phyloP scores from a whole-genome alignment of 2,797 vertebrate genomes.

The Apogon talboti region DNA sequence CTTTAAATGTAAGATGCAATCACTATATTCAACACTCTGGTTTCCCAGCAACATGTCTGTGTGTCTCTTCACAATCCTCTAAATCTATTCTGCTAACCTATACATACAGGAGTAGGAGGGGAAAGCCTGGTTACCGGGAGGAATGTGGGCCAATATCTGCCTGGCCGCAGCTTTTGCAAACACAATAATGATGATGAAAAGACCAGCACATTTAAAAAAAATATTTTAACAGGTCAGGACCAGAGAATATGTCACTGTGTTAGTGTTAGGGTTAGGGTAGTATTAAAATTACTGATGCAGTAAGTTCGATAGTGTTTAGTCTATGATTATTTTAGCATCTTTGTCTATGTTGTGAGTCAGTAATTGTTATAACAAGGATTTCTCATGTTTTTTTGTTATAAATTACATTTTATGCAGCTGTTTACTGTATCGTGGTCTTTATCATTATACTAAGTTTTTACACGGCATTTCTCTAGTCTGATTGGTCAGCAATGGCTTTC shows the following conservation, averaged over 20 bases:
- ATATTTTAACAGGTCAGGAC: slow-evolving; percentile 27
- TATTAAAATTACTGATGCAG: slow-evolving; percentile 9
- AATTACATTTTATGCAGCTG: too few relatives aligned
- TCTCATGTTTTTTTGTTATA: too few relatives aligned
- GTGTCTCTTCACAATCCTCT: slow-evolving; percentile 28
- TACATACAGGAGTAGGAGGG: slow-evolving; percentile 41
- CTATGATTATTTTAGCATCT: too few relatives aligned
- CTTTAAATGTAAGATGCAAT: slow-evolving; percentile 57
- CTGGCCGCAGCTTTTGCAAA: slow-evolving; percentile 25
- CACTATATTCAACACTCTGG: slow-evolving; percentile 53
- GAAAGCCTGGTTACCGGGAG: slow-evolving; percentile 28
- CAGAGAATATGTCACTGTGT: slow-evolving; percentile 18
- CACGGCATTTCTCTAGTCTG: too few relatives aligned
- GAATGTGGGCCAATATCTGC: slow-evolving; percentile 50
- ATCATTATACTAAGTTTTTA: too few relatives aligned
- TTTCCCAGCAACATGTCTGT: slow-evolving; percentile 64
- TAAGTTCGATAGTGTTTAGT: neutral
- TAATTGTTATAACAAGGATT: too few relatives aligned
- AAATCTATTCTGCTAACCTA: slow-evolving; percentile 25
- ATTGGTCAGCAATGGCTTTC: too few relatives aligned
- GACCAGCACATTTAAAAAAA: neutral
- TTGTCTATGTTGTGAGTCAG: too few relatives aligned
- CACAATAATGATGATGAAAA: slow-evolving; percentile 16
- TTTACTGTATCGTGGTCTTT: too few relatives aligned
- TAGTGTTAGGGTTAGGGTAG: slow-evolving; percentile 3